Base-by-base conservation (phyloP, 2,797 vertebrate species). In the Sternarchorhynchus goeldii region DNA sequence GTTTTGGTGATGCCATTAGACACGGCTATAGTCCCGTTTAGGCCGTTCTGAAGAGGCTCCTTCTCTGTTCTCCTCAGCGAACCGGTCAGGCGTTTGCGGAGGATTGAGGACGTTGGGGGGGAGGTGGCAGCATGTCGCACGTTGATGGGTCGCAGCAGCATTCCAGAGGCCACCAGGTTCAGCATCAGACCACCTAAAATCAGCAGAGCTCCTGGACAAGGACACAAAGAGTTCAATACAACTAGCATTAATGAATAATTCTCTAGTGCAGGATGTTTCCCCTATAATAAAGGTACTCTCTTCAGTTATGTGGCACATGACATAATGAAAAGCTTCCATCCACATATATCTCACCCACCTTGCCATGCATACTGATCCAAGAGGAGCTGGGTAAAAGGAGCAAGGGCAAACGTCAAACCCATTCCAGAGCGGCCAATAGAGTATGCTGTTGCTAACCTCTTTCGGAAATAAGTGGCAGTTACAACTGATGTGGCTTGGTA, bases 401-500 rank as follows among this genome's bases (percentile, higher is more conserved):
- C 95, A 0, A 97, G 88, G 1, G 96, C 92, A 87, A 99, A 97
- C 0, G 96, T 96, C 87, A 98, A 86, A 59, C 96, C 96, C 95
- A 96, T 97, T 32, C 97, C 96, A 0, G 95, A 95, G 50, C 96
- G 94, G 18, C 94, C 95, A 2, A 97, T 91, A 0, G 95, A 93
- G 20, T 93, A 96, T 1, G 92, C 93, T 5, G 97, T 91, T 0
- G 93, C 95, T 85, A 99, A 62, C 75, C 92, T 90, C 59, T 92
- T 93, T 82, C 89, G 87, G 91, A 98, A 98, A 86, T 95, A 94
- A 82, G 92, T 91, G 31, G 94, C 94, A 0, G 78, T 95, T 88
- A 93, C 87, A 84, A 96, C 95, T 2, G 95, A 92, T 1, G 94
- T 94, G 3, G 90, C 90, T 78, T 98, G 96, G 90, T 96, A 98